Conservation (phyloP, 2,888 invertebrate genomes). For the Perdita meconis region DNA sequence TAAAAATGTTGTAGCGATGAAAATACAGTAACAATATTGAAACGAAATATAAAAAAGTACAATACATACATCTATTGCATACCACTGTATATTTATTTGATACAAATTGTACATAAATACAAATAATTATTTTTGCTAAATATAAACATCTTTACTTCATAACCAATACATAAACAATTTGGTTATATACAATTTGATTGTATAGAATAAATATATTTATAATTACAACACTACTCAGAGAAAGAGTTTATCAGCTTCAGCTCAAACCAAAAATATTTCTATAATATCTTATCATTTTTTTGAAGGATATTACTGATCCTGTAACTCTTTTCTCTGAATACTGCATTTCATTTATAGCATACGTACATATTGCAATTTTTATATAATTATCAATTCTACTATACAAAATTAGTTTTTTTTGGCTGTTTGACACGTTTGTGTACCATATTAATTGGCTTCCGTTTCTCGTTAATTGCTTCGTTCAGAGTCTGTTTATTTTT, state of each 20-base stretch:
- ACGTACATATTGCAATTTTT: neutral
- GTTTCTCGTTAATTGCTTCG: conserved; percentile 14
- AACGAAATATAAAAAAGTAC: neutral
- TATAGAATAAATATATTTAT: conserved; percentile 14
- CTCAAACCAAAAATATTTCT: neutral
- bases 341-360: conserved; percentile 1
- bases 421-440: conserved; percentile 41
- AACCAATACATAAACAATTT: conserved; percentile 4
- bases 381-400: conserved; percentile 22
- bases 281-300: neutral
- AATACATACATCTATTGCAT: neutral
- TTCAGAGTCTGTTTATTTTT: conserved; percentile 2
- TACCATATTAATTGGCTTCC: conserved; percentile 15
- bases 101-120: conserved; percentile 10
- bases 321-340: conserved; percentile 15
- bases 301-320: neutral
- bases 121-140: conserved; percentile 2
- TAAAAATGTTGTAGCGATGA: neutral
- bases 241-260: neutral
- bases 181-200: neutral
- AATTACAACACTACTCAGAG: conserved; percentile 9
- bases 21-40: neutral
- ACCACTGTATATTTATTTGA: neutral
- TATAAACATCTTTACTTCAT: neutral
- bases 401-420: conserved; percentile 51